A percentile compares a stretch with the other conserved stretches of the same genome.
phyloP scores from a whole-genome alignment of 2,113 vertebrate genomes.

The Brachyhypopomus gauderio region DNA sequence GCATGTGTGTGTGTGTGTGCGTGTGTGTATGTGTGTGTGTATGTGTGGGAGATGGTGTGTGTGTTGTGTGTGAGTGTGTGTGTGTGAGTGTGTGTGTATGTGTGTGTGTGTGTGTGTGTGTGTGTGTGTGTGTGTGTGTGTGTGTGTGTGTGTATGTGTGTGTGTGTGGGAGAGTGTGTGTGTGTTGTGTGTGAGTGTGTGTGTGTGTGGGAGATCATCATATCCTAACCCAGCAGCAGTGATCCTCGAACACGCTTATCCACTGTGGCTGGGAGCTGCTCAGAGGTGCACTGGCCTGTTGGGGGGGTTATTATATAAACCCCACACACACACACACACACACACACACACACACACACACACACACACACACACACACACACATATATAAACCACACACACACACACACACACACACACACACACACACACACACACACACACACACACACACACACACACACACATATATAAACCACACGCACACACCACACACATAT shows the following conservation, averaged over 20 bases:
- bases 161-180: no score
- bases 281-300: conserved; percentile 47
- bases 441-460: no score
- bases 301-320: no score
- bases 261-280: conserved; percentile 31
- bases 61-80: neutral
- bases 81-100: no score
- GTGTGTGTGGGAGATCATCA: neutral
- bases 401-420: no score
- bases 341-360: no score
- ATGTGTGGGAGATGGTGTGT: neutral
- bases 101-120: neutral
- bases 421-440: no score
- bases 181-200: neutral
- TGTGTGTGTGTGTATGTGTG: neutral
- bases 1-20: neutral
- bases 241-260: conserved; percentile 37
- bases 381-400: no score
- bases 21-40: neutral
- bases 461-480: no score
- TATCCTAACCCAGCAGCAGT: conserved; percentile 41
- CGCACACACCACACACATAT: no score
- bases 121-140: neutral
- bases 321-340: no score
- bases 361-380: no score